Evolutionary conservation across 2,113 vertebrate genomes (phyloP).

Genomic region (Furnarius figulus): DNA sequence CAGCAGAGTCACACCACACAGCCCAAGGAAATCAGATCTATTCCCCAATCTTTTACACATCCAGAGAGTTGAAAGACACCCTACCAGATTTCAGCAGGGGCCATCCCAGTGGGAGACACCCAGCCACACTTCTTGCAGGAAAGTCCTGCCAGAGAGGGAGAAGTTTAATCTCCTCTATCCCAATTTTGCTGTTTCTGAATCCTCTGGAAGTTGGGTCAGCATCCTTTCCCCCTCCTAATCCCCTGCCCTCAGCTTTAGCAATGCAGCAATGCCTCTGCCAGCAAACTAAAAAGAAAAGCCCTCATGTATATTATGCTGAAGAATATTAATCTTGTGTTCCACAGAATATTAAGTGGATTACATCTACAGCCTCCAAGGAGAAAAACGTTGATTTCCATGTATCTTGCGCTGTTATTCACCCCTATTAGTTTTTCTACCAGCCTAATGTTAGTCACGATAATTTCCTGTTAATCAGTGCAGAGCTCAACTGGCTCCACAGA

Average conservation of each 20-base stretch:
- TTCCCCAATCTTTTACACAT: neutral
- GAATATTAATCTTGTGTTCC: constrained; percentile 55
- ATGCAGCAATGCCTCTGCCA: neutral
- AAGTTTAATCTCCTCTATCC: neutral
- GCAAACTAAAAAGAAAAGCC: constrained; percentile 22
- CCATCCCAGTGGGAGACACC: neutral
- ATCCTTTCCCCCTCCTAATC: neutral
- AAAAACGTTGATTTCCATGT: constrained; percentile 27
- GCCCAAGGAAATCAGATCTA: neutral
- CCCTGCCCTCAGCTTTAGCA: neutral
- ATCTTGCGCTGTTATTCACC: constrained; percentile 44
- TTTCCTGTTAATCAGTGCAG: neutral
- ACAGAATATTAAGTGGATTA: constrained; percentile 64
- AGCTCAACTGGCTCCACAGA: neutral
- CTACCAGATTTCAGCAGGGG: neutral
- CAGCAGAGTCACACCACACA: neutral
- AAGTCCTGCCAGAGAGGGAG: neutral
- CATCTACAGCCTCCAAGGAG: constrained; percentile 42
- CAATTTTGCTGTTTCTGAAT: neutral
- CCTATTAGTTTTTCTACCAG: constrained; percentile 11
- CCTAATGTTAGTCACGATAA: neutral
- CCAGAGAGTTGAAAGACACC: neutral
- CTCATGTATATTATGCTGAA: neutral
- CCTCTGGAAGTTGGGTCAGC: constrained; percentile 16
- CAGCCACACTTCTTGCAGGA: neutral